These are phyloP conservation scores for Xenopus borealis DNA, from an alignment of 2,113 vertebrate genomes.

Conservation along the genomic window DNA sequence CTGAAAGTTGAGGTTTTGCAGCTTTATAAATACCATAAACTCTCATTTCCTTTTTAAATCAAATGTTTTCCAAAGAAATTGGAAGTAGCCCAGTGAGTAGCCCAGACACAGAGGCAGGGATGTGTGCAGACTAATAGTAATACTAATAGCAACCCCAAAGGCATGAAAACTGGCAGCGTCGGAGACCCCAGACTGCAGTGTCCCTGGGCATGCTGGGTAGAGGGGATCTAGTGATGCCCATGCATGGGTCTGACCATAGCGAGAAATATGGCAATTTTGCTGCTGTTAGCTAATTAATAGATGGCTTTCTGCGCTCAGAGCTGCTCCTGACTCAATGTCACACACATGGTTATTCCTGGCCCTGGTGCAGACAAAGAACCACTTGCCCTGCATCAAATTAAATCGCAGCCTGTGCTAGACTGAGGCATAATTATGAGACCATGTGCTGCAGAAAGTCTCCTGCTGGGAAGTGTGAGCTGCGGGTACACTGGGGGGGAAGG, in stretches of 20 bases:
- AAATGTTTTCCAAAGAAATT: constrained; percentile 14
- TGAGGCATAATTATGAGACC: constrained; percentile 67
- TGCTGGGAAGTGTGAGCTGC: constrained; percentile 59
- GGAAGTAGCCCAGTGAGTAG: too few relatives aligned
- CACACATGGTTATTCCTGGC: constrained; percentile 24
- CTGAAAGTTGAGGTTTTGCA: constrained; percentile 6
- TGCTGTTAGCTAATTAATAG: too few relatives aligned
- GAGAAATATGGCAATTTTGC: too few relatives aligned
- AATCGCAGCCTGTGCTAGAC: constrained; percentile 57
- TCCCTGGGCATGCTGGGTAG: too few relatives aligned
- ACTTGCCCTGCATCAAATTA: constrained; percentile 22
- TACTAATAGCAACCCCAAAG: background rate
- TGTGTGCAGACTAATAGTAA: background rate
- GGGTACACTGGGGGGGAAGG: constrained; percentile 57
- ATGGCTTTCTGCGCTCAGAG: constrained; percentile 6
- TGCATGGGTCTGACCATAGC: background rate
- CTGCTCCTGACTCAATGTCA: constrained; percentile 4
- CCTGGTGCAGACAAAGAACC: constrained; percentile 22
- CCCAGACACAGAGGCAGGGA: too few relatives aligned
- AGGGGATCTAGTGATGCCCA: too few relatives aligned
- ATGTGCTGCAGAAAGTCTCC: constrained; percentile 61
- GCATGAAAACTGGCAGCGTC: background rate
- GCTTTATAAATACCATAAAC: constrained; percentile 12
- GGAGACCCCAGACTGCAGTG: too few relatives aligned
- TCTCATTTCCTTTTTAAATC: constrained; percentile 28